Evolutionary conservation across 2,888 invertebrate genomes (phyloP).

Genomic region (Troilus luridus): DNA sequence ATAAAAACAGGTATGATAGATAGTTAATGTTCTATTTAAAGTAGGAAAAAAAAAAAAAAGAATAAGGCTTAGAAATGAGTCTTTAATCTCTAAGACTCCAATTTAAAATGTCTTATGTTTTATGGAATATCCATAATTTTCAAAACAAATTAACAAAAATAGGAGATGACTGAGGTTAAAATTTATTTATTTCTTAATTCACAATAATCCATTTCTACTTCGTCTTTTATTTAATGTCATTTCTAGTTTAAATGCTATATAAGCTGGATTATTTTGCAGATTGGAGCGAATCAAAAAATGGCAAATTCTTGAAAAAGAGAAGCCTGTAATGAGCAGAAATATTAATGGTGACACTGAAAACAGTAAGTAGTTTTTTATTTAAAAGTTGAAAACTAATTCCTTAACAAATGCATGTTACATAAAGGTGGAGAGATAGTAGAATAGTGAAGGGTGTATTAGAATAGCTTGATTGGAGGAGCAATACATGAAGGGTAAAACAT

Average conservation of each 20-base stretch:
- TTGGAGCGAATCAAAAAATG: not conserved
- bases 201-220: not conserved
- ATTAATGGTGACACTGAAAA: not conserved
- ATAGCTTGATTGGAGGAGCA: too few species aligned
- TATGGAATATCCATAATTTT: not conserved
- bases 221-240: not conserved
- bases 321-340: not conserved
- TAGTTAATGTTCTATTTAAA: not conserved
- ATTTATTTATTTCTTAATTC: not conserved
- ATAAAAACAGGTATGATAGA: not conserved
- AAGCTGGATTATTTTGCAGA: not conserved
- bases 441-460: too few species aligned
- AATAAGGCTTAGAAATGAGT: too few species aligned
- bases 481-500: too few species aligned
- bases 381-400: not conserved
- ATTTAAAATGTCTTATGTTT: too few species aligned
- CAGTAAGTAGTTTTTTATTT: not conserved
- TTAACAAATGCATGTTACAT: not conserved
- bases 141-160: not conserved
- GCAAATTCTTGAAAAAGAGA: not conserved
- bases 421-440: not conserved
- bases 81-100: too few species aligned
- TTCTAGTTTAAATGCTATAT: not conserved
- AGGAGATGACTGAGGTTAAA: not conserved
- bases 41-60: too few species aligned